Conservation (phyloP, 2,797 vertebrate genomes). For the Bovichtus variegatus region DNA sequence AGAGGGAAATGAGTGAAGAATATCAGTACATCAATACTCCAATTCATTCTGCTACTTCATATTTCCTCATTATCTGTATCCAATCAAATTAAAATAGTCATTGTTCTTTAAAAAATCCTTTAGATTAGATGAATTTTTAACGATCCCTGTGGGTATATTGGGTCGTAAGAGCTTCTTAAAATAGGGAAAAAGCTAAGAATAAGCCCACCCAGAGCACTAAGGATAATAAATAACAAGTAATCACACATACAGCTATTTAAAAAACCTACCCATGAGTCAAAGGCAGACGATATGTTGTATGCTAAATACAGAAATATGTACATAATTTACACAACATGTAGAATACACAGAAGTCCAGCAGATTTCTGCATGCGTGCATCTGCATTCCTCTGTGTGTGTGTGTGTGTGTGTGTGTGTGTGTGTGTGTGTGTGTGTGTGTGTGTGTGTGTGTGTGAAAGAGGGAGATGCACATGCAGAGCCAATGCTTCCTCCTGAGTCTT, state of each 20-base stretch:
- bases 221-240: not conserved
- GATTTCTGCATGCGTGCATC: no score
- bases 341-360: not conserved
- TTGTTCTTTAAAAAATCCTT: slow-evolving; percentile 15
- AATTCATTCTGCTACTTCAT: not conserved
- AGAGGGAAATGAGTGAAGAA: slow-evolving; percentile 14
- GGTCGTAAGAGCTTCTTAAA: slow-evolving; percentile 9
- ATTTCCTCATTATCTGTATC: slow-evolving; percentile 3
- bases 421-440: no score
- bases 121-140: slow-evolving; percentile 3
- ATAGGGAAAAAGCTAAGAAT: slow-evolving; percentile 30
- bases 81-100: slow-evolving; percentile 1
- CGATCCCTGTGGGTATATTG: slow-evolving; percentile 11
- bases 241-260: not conserved
- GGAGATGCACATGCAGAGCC: no score
- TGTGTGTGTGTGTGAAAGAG: no score
- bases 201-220: not conserved
- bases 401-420: no score
- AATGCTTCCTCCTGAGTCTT: slow-evolving; percentile 54
- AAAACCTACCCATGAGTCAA: not conserved
- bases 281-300: not conserved
- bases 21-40: not conserved
- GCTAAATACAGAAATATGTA: not conserved
- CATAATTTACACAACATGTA: not conserved
- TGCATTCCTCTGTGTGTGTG: no score